Percentiles rank a stretch among this genome's conserved stretches.
Evolutionary conservation across 2,113 vertebrate genomes (phyloP).

Genomic region (Gambusia holbrooki): DNA sequence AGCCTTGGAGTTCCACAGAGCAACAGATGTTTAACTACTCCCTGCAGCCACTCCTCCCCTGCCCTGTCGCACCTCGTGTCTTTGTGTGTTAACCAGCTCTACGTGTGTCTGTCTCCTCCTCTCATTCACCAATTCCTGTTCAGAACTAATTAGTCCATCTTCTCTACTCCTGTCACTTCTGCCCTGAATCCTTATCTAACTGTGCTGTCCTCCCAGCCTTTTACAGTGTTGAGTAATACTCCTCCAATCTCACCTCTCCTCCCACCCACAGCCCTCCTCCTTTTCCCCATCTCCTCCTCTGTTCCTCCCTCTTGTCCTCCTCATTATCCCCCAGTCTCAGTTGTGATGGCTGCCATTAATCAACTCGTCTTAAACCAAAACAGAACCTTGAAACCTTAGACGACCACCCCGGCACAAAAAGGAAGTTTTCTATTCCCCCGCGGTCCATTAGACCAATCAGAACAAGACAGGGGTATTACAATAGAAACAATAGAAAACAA

Average conservation of each 20-base stretch:
- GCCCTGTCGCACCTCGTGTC: constrained; percentile 46
- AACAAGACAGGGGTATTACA: constrained; percentile 56
- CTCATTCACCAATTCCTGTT: constrained; percentile 66
- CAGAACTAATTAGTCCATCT: constrained; percentile 65
- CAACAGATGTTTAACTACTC: constrained; percentile 81
- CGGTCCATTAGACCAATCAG: constrained; percentile 68
- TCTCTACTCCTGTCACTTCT: constrained; percentile 25
- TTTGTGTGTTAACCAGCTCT: constrained; percentile 68
- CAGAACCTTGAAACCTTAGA: constrained; percentile 70
- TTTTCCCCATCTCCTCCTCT: constrained; percentile 45
- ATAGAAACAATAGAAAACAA: constrained; percentile 54
- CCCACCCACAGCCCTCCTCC: constrained; percentile 4
- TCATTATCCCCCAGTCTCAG: constrained; percentile 74
- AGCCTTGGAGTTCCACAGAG: constrained; percentile 54
- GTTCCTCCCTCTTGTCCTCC: constrained; percentile 66
- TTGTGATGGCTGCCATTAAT: constrained; percentile 77
- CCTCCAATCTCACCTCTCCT: constrained; percentile 56
- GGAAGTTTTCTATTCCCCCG: constrained; percentile 77
- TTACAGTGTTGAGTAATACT: constrained; percentile 68
- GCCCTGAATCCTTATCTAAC: constrained; percentile 47
- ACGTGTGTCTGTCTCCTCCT: constrained; percentile 77
- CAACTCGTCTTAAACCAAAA: constrained; percentile 64
- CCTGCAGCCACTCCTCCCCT: constrained; percentile 42
- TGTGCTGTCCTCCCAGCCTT: constrained; percentile 54
- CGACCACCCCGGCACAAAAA: constrained; percentile 63